Evolutionary conservation across 2,888 invertebrate genomes (phyloP).

Genomic region (Dynastes hyllus): DNA sequence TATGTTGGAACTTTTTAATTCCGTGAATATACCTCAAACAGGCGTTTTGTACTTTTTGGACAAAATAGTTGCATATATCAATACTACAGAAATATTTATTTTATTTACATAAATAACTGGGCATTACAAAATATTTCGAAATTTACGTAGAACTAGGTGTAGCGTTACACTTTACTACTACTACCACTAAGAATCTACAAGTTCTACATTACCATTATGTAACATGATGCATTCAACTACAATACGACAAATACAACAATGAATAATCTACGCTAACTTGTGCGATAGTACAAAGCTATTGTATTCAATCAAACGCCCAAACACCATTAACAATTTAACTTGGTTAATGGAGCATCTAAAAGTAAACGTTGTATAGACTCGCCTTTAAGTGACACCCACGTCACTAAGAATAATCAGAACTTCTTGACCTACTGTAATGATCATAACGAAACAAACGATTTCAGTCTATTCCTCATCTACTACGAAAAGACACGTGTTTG

Average conservation of each 20-base stretch:
- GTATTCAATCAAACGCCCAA: slow-evolving; percentile 35
- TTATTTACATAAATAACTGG: too few species aligned
- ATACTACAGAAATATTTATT: too few species aligned
- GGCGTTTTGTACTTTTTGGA: too few species aligned
- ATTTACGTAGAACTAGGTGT: background rate
- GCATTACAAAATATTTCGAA: background rate
- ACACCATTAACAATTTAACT: slow-evolving; percentile 31
- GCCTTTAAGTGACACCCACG: slow-evolving; percentile 22
- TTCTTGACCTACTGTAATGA: slow-evolving; percentile 7
- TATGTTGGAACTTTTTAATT: too few species aligned
- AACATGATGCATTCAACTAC: background rate
- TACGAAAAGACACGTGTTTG: too few species aligned
- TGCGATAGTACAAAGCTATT: slow-evolving; percentile 28
- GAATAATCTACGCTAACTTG: slow-evolving; percentile 12
- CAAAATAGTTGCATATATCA: too few species aligned
- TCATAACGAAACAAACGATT: too few species aligned
- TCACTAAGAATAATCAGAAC: slow-evolving; percentile 2
- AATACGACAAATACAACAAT: slow-evolving; percentile 6
- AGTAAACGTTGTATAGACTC: background rate
- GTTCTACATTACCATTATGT: slow-evolving; percentile 5
- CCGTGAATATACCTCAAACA: too few species aligned
- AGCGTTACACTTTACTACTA: background rate
- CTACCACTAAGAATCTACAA: background rate
- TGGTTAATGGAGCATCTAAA: slow-evolving; percentile 27
- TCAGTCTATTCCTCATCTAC: too few species aligned